A percentile compares a stretch with the other conserved stretches of the same genome.
These are phyloP conservation scores for Orthochromis indermauri DNA, from an alignment of 2,113 vertebrate species.

Conservation along the genomic window DNA sequence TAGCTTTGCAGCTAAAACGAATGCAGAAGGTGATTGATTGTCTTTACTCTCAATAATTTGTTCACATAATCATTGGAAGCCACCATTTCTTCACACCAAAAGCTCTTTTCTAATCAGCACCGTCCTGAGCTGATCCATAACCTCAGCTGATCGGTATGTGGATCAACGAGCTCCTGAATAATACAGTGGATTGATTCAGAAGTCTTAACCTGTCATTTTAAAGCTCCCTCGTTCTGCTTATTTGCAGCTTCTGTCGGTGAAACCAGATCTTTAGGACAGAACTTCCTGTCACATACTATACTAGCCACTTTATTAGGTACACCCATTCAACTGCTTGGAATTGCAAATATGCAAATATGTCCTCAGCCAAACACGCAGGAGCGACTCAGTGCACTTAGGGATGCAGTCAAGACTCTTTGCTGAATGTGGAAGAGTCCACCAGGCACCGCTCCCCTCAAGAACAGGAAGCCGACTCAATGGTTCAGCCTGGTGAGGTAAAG, in stretches of 20 bases:
- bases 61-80: background rate
- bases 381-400: background rate
- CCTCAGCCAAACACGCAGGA: background rate
- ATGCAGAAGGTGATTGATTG: rapidly evolving
- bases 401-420: background rate
- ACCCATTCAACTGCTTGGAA: background rate
- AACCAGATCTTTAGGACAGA: background rate
- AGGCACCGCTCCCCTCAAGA: background rate
- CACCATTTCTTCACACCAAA: background rate
- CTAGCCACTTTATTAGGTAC: background rate
- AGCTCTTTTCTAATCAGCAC: background rate
- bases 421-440: background rate
- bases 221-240: background rate
- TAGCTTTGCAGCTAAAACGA: background rate
- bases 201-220: background rate
- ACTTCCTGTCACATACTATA: background rate
- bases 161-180: background rate
- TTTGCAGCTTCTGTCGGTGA: background rate
- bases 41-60: background rate
- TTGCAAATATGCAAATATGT: background rate
- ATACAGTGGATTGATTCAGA: background rate
- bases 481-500: background rate
- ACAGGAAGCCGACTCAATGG: background rate
- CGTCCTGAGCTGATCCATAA: background rate
- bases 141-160: background rate